Evolutionary conservation across 1,140 invertebrate species (phyloP).

Genomic region (Melanaphis sacchari): DNA sequence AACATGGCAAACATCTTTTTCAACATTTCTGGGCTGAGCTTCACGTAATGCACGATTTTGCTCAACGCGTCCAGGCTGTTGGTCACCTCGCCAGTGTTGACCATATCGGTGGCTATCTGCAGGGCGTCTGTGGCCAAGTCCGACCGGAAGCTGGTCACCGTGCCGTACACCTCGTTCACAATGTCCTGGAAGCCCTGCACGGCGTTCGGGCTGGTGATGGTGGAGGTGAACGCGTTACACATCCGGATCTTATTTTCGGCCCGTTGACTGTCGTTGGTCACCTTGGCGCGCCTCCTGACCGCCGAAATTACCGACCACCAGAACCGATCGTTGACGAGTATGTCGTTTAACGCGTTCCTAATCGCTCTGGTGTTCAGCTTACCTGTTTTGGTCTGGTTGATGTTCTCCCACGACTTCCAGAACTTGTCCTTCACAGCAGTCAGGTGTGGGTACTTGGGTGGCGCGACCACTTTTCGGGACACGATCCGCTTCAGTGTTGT

Average conservation of each 20-base stretch:
- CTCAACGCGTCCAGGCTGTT: accelerated
- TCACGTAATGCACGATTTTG: not conserved
- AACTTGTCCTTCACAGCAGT: not conserved
- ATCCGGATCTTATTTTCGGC: not conserved
- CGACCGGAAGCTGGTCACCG: not conserved
- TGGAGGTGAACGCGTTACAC: not conserved
- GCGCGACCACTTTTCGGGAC: not conserved
- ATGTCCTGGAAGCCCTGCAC: not conserved
- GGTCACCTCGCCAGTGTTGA: not conserved
- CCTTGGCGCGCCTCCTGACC: not conserved
- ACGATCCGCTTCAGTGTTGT: no score
- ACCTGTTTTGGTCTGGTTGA: not conserved
- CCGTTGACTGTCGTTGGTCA: not conserved
- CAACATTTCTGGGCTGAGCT: not conserved
- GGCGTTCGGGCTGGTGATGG: not conserved
- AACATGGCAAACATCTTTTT: not conserved
- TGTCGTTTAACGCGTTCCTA: not conserved
- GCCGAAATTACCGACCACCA: accelerated
- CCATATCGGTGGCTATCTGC: accelerated
- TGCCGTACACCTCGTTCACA: not conserved
- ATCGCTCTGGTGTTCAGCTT: not conserved
- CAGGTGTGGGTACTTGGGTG: not conserved
- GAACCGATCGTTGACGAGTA: not conserved
- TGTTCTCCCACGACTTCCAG: not conserved
- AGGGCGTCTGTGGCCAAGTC: not conserved